A percentile compares a stretch with the other conserved stretches of the same genome.
Evolutionary conservation across 2,113 vertebrate genomes (phyloP).

Genomic region (Taurulus bubalis): DNA sequence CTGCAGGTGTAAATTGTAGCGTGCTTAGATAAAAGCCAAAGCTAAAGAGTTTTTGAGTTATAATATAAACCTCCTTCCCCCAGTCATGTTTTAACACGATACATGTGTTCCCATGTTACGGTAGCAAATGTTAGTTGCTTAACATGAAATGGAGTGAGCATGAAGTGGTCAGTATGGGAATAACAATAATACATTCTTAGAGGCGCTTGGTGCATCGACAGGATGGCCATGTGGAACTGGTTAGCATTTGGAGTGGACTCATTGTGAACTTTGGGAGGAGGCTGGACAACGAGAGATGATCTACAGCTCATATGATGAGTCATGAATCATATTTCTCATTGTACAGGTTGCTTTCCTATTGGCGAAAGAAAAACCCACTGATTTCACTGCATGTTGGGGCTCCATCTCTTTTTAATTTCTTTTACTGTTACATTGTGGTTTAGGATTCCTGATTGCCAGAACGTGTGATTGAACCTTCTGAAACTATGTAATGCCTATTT

Average conservation of each 20-base stretch:
- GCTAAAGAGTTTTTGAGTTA: background rate
- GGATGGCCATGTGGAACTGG: conserved; percentile 22
- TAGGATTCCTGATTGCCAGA: background rate
- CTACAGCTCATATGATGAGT: background rate
- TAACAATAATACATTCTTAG: background rate
- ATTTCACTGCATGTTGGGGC: background rate
- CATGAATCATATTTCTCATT: conserved; percentile 1
- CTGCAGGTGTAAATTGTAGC: background rate
- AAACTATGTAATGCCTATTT: background rate
- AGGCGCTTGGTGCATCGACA: background rate
- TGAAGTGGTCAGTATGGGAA: background rate
- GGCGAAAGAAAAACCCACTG: background rate
- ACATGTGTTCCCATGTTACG: background rate
- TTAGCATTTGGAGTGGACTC: conserved; percentile 26
- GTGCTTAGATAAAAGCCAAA: background rate
- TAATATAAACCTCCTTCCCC: background rate
- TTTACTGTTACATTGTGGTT: background rate
- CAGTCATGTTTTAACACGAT: background rate
- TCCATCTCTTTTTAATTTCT: background rate
- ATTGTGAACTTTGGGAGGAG: background rate
- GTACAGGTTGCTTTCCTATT: background rate
- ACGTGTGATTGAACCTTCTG: background rate
- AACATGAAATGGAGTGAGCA: background rate
- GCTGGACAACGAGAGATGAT: conserved; percentile 15
- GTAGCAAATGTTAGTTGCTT: background rate